phyloP scores from a whole-genome alignment of 2,888 invertebrate species.

The Yponomeuta plumbellus region DNA sequence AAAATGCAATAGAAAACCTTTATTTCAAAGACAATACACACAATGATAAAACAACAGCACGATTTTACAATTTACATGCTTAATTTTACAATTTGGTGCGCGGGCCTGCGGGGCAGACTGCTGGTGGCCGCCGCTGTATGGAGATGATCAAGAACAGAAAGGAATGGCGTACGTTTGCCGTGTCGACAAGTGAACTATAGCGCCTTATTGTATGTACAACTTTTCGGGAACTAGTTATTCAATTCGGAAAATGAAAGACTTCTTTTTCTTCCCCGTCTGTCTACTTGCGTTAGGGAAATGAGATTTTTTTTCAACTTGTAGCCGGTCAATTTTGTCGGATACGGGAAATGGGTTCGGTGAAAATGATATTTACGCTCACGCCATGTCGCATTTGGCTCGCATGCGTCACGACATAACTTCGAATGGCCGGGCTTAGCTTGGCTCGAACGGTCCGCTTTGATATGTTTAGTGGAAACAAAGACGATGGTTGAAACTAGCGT shows the following conservation, averaged over 20 bases:
- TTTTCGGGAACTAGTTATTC: slow-evolving; percentile 34
- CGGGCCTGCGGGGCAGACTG: too few relatives aligned
- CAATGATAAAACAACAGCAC: too few relatives aligned
- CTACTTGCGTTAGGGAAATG: slow-evolving; percentile 5
- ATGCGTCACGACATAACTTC: not conserved
- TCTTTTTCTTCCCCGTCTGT: slow-evolving; percentile 19
- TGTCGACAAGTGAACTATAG: not conserved
- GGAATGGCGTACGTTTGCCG: not conserved
- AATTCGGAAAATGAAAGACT: slow-evolving; percentile 49
- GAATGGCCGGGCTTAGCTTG: not conserved
- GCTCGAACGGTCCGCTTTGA: not conserved
- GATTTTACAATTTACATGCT: too few relatives aligned
- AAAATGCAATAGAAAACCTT: too few relatives aligned
- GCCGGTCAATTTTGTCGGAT: not conserved
- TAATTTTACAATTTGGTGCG: too few relatives aligned
- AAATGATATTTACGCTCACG: not conserved
- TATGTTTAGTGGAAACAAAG: not conserved
- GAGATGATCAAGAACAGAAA: too few relatives aligned
- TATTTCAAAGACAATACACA: too few relatives aligned
- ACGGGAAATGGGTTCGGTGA: not conserved
- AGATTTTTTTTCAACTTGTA: not conserved
- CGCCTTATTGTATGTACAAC: not conserved
- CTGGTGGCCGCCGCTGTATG: too few relatives aligned
- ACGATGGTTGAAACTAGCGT: not conserved
- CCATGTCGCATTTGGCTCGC: not conserved